Percentiles rank a stretch among this genome's conserved stretches.
Evolutionary conservation across 1,140 invertebrate genomes (phyloP).

Genomic region (Oreohelix idahoensis): DNA sequence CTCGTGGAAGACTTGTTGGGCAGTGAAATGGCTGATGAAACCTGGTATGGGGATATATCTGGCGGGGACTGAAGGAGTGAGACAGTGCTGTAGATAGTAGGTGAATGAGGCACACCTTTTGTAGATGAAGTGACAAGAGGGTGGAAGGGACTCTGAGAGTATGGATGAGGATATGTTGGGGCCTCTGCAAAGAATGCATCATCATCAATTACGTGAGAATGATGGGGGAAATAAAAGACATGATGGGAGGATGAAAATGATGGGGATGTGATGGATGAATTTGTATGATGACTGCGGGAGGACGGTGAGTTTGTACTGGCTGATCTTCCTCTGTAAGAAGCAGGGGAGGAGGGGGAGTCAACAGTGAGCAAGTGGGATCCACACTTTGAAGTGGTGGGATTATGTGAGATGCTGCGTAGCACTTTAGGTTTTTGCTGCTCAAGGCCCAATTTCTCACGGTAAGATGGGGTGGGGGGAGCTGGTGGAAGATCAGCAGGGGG

Average conservation of each 20-base stretch:
- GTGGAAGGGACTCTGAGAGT: slow-evolving; percentile 34
- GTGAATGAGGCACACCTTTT: not conserved
- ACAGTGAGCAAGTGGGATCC: not conserved
- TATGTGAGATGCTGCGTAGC: slow-evolving; percentile 19
- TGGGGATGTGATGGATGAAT: not conserved
- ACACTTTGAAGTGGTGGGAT: not conserved
- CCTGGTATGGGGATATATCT: not conserved
- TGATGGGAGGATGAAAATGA: slow-evolving; percentile 10
- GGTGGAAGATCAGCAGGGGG: slow-evolving; percentile 66
- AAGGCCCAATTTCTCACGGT: slow-evolving; percentile 49
- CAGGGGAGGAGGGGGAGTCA: not conserved
- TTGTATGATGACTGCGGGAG: not conserved
- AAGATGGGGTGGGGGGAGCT: slow-evolving; percentile 59
- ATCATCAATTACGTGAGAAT: not conserved
- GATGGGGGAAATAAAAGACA: not conserved
- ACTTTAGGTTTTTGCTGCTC: slow-evolving; percentile 18
- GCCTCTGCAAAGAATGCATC: slow-evolving; percentile 35
- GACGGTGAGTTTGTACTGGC: slow-evolving; percentile 20
- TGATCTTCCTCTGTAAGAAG: slow-evolving; percentile 7
- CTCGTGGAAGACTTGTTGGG: not conserved
- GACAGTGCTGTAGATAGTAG: not conserved
- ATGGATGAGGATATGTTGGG: slow-evolving; percentile 26
- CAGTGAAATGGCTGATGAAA: not conserved
- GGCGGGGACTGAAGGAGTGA: not conserved
- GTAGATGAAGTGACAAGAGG: not conserved